Evolutionary conservation across 2,888 invertebrate species (phyloP).

Genomic region (Notodonta ziczac): DNA sequence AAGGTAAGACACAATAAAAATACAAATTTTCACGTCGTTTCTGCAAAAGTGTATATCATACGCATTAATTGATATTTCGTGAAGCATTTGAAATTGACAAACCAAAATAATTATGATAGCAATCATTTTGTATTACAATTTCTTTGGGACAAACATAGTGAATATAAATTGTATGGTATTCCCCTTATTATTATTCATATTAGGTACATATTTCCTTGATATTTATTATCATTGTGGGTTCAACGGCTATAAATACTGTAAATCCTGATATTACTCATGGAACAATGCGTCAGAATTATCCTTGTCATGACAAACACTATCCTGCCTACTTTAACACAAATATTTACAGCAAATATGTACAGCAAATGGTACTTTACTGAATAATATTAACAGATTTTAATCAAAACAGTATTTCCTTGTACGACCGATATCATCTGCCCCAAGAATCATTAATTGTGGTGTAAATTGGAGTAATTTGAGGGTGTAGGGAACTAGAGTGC

Average conservation of each 20-base stretch:
- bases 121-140: not conserved
- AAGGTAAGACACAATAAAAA: not conserved
- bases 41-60: not conserved
- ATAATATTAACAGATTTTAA: no score
- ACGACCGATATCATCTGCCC: not conserved
- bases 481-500: slow-evolving; percentile 49
- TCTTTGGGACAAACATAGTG: no score
- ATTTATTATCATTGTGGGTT: not conserved
- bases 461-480: slow-evolving; percentile 65
- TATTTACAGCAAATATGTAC: not conserved
- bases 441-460: slow-evolving; percentile 37
- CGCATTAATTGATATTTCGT: slow-evolving; percentile 1
- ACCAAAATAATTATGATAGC: no score
- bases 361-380: no score
- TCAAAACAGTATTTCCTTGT: not conserved
- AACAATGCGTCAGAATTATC: slow-evolving; percentile 2
- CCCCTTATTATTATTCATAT: no score
- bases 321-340: not conserved
- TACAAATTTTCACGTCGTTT: slow-evolving; percentile 3
- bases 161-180: no score
- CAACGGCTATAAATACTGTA: not conserved
- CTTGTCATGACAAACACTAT: not conserved
- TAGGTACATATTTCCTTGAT: not conserved
- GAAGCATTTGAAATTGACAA: not conserved
- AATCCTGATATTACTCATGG: slow-evolving; percentile 2